Evolutionary conservation across 1,140 invertebrate species (phyloP).

Genomic region (Branchinecta lindahli): DNA sequence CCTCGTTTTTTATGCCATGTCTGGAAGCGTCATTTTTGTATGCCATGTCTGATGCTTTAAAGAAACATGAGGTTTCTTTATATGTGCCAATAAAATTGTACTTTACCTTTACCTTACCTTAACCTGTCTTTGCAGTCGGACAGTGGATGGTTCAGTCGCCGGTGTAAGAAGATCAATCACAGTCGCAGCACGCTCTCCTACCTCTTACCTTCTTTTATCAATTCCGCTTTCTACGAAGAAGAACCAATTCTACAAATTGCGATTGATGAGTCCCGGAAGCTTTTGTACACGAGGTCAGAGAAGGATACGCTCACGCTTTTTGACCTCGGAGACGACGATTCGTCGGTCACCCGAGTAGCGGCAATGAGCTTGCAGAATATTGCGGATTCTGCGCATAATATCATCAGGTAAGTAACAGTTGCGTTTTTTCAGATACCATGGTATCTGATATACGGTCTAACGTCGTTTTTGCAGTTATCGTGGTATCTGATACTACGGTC

Average conservation of each 20-base stretch:
- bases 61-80: too few relatives aligned
- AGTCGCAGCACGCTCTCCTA: conserved; percentile 73
- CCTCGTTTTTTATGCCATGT: too few relatives aligned
- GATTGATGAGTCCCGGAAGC: conserved; percentile 73
- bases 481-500: too few relatives aligned
- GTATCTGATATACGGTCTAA: too few relatives aligned
- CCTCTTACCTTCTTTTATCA: conserved; percentile 74
- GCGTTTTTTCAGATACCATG: neutral
- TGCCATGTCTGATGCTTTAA: too few relatives aligned
- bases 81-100: too few relatives aligned
- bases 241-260: conserved; percentile 79
- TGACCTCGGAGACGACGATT: conserved; percentile 68
- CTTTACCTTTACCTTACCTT: too few relatives aligned
- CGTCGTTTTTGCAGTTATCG: too few relatives aligned
- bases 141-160: conserved; percentile 81
- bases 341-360: conserved; percentile 49
- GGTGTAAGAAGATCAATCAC: conserved; percentile 88
- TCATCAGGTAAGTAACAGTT: conserved; percentile 50
- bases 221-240: conserved; percentile 62
- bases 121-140: conserved; percentile 31
- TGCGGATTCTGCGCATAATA: conserved; percentile 52
- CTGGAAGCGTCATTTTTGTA: too few relatives aligned
- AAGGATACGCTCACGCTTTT: conserved; percentile 68
- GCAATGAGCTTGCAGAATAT: conserved; percentile 62
- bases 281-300: conserved; percentile 75